Conservation (phyloP, 2,797 vertebrate genomes). For the Meriones psammophilus region DNA sequence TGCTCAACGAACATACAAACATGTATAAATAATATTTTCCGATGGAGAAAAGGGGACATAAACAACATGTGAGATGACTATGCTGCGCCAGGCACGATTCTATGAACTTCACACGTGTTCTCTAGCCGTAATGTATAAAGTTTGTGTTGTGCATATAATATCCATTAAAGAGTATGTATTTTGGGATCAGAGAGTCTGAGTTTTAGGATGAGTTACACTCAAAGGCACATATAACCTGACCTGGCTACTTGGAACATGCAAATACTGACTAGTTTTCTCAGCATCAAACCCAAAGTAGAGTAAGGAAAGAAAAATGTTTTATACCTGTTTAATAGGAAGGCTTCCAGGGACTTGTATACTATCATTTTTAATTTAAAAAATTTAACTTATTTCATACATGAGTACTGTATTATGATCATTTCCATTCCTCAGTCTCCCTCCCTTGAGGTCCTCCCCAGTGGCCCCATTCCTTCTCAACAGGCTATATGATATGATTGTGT, state of each 20-base stretch:
- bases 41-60: constrained; percentile 6
- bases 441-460: not conserved
- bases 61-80: constrained; percentile 47
- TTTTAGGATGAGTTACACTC: constrained; percentile 45
- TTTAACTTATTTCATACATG: not conserved
- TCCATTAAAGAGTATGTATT: constrained; percentile 40
- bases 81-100: constrained; percentile 2
- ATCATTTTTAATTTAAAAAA: constrained; percentile 25
- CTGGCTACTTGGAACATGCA: not conserved
- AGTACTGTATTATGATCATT: too few species aligned
- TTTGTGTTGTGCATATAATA: not conserved
- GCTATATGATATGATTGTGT: not conserved
- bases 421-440: not conserved
- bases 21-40: constrained; percentile 58
- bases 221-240: not conserved
- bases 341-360: not conserved
- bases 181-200: not conserved
- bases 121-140: constrained; percentile 29
- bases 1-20: not conserved
- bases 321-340: not conserved
- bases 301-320: not conserved
- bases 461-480: not conserved
- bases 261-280: not conserved
- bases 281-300: not conserved
- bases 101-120: constrained; percentile 46